A percentile compares a stretch with the other conserved stretches of the same genome.
These are phyloP conservation scores for Rhodinocichla rosea DNA, from an alignment of 2,113 vertebrate species.

Conservation along the genomic window DNA sequence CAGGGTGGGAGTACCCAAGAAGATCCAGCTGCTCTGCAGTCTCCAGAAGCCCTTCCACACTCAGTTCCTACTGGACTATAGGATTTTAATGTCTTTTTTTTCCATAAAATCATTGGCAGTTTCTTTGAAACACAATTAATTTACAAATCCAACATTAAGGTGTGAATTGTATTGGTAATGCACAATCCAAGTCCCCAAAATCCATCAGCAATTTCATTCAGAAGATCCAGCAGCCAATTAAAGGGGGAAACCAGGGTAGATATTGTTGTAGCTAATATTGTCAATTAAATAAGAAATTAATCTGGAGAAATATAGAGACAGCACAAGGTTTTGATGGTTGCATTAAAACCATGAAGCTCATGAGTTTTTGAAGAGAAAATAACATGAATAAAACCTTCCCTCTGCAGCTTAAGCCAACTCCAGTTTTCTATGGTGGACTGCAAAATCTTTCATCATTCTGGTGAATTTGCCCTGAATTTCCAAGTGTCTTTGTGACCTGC, in stretches of 20 bases:
- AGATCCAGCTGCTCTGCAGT: not conserved
- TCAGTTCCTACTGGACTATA: not conserved
- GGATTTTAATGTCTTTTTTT: not conserved
- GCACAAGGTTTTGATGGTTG: not conserved
- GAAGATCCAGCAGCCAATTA: not conserved
- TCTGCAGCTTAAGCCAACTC: not conserved
- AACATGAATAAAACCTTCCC: not conserved
- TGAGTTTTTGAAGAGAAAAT: not conserved
- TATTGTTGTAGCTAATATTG: not conserved
- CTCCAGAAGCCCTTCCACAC: not conserved
- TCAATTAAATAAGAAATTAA: not conserved
- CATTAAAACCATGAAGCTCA: not conserved
- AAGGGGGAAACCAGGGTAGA: not conserved
- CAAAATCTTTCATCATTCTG: not conserved
- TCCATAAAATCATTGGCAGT: not conserved
- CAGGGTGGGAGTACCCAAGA: not conserved
- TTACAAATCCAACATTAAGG: not conserved
- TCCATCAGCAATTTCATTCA: not conserved
- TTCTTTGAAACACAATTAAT: not conserved
- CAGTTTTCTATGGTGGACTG: not conserved
- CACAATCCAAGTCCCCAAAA: not conserved
- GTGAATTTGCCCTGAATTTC: not conserved
- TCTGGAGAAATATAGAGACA: not conserved
- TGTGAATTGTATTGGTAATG: not conserved
- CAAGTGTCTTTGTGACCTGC: fast-evolving